Percentiles rank a stretch among this genome's conserved stretches.
Evolutionary conservation across 2,888 invertebrate species (phyloP).

Genomic region (Sthenelais limicola): DNA sequence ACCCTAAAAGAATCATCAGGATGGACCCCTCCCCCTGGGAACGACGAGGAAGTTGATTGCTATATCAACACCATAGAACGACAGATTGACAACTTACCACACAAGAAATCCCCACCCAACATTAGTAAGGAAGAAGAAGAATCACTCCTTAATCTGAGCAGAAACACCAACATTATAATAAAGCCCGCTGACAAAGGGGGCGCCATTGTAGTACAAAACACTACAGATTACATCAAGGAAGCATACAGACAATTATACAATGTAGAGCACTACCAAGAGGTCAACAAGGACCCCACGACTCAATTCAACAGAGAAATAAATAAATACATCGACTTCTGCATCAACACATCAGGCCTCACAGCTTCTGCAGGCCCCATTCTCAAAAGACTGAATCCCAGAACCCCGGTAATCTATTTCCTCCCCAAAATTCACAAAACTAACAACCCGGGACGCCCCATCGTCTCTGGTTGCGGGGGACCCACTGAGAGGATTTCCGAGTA

Average conservation of each 20-base stretch:
- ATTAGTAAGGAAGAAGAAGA: not conserved
- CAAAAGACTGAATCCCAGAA: not conserved
- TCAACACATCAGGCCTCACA: not conserved
- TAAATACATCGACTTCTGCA: not conserved
- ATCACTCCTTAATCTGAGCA: not conserved
- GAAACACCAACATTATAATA: not conserved
- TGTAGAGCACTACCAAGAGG: not conserved
- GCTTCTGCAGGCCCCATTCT: not conserved
- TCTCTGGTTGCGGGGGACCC: constrained; percentile 9
- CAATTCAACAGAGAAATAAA: not conserved
- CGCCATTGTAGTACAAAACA: not conserved
- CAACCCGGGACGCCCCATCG: not conserved
- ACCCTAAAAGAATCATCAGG: not conserved
- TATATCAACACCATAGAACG: not conserved
- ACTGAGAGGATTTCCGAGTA: constrained; percentile 11
- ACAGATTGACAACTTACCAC: not conserved
- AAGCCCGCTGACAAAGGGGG: constrained; percentile 13
- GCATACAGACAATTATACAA: not conserved
- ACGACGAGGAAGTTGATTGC: not conserved
- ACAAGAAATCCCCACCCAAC: not conserved
- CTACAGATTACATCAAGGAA: not conserved
- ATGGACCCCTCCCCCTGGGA: not conserved
- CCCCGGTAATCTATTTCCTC: not conserved
- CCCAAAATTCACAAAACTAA: constrained; percentile 7
- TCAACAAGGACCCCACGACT: not conserved